Conservation (phyloP, 2,888 invertebrate species). For the Aleiodes testaceus region DNA sequence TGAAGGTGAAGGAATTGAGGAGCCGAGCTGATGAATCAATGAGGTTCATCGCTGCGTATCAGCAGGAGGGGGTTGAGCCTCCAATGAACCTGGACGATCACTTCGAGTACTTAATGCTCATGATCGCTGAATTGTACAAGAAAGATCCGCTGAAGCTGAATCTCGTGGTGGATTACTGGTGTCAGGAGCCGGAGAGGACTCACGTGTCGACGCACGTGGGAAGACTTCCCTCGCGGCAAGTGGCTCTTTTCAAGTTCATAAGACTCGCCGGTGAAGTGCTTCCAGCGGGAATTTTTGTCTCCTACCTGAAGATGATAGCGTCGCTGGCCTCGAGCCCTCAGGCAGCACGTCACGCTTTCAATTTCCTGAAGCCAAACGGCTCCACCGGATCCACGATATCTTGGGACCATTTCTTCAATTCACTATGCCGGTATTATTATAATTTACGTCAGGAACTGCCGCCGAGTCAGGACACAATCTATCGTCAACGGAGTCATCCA, state of each 20-base stretch:
- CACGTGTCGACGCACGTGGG: constrained; percentile 65
- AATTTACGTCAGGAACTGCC: constrained; percentile 82
- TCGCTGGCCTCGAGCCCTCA: constrained; percentile 84
- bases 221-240: constrained; percentile 78
- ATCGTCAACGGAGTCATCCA: constrained; percentile 75
- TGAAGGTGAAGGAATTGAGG: constrained; percentile 88
- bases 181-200: constrained; percentile 74
- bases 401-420: constrained; percentile 90
- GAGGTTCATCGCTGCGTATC: constrained; percentile 83
- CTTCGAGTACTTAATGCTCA: constrained; percentile 88
- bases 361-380: constrained; percentile 82
- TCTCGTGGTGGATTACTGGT: constrained; percentile 89
- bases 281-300: constrained; percentile 87
- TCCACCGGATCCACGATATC: constrained; percentile 77
- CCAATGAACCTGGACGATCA: constrained; percentile 84
- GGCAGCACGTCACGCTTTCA: constrained; percentile 86
- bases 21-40: constrained; percentile 92
- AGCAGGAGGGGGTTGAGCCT: constrained; percentile 84
- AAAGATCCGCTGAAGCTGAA: constrained; percentile 82
- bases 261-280: constrained; percentile 90
- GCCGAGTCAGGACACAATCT: constrained; percentile 79
- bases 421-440: constrained; percentile 83
- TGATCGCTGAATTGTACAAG: constrained; percentile 85
- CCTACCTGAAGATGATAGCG: constrained; percentile 90
- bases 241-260: constrained; percentile 92